A percentile compares a stretch with the other conserved stretches of the same genome.
Conservation (phyloP, 2,113 vertebrate genomes). For the Malurus alboscapulatus region DNA sequence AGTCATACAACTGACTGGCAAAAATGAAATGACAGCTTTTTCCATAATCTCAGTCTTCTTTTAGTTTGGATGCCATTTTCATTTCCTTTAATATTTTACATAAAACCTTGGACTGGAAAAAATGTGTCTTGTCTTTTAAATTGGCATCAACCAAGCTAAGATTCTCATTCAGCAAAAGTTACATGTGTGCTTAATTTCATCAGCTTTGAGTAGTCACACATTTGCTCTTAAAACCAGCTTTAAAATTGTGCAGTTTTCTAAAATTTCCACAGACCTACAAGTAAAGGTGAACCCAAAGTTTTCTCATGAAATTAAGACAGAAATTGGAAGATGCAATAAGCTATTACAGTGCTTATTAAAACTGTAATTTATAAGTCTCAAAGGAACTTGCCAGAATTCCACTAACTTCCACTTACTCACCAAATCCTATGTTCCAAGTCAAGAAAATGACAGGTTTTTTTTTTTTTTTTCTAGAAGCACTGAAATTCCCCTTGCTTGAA, state of each 20-base stretch:
- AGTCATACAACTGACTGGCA: not conserved
- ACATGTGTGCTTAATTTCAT: not conserved
- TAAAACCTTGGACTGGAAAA: not conserved
- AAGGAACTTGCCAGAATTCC: constrained; percentile 6
- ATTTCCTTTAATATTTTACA: not conserved
- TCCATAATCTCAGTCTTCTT: not conserved
- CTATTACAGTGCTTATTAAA: not conserved
- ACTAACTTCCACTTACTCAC: not conserved
- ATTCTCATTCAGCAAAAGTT: not conserved
- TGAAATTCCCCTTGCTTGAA: not conserved
- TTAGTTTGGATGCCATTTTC: not conserved
- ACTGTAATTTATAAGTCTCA: not conserved
- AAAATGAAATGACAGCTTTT: not conserved
- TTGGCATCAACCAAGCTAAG: not conserved
- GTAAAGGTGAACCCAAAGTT: not conserved
- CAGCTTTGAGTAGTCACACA: not conserved
- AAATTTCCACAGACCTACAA: not conserved
- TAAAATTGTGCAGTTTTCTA: not conserved
- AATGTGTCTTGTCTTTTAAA: not conserved
- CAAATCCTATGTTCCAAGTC: not conserved
- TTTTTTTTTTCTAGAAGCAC: not conserved
- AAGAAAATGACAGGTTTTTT: not conserved
- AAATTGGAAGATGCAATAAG: not conserved
- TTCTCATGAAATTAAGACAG: not conserved
- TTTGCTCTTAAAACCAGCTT: not conserved